Conservation (phyloP, 35 echinoderm and acorn worm species). For the Nesometra sesokonis region DNA sequence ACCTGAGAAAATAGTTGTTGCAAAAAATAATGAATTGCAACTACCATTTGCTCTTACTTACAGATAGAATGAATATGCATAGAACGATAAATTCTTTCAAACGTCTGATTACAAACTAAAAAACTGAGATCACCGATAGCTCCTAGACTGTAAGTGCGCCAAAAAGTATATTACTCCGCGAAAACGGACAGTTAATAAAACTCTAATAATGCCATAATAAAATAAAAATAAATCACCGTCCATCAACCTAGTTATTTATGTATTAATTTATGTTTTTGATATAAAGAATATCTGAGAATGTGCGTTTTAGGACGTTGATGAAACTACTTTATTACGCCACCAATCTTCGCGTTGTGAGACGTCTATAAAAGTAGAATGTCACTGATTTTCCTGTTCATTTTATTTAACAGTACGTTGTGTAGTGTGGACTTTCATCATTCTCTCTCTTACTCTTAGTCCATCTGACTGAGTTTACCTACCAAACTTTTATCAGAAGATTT, state of each 20-base stretch:
- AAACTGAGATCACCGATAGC: neutral
- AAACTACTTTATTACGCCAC: neutral
- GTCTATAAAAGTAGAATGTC: neutral
- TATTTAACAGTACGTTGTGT: neutral
- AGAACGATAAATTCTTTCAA: neutral
- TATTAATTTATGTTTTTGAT: neutral
- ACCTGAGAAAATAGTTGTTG: neutral
- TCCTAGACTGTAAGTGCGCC: neutral
- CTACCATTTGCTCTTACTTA: neutral
- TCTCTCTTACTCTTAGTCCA: neutral
- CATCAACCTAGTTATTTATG: no score
- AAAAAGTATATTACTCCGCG: neutral
- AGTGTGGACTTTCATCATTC: neutral
- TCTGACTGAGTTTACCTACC: neutral
- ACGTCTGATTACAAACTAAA: neutral
- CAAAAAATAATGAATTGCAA: neutral
- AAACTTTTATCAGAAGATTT: neutral
- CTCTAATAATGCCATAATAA: no score
- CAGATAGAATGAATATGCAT: neutral
- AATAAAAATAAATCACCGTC: no score
- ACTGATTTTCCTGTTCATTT: neutral
- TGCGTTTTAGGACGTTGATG: neutral
- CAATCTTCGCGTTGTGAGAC: neutral
- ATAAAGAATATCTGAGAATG: no score
- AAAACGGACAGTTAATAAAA: no score